Evolutionary conservation across 2,888 invertebrate species (phyloP).

Genomic region (Rotaria sp.): DNA sequence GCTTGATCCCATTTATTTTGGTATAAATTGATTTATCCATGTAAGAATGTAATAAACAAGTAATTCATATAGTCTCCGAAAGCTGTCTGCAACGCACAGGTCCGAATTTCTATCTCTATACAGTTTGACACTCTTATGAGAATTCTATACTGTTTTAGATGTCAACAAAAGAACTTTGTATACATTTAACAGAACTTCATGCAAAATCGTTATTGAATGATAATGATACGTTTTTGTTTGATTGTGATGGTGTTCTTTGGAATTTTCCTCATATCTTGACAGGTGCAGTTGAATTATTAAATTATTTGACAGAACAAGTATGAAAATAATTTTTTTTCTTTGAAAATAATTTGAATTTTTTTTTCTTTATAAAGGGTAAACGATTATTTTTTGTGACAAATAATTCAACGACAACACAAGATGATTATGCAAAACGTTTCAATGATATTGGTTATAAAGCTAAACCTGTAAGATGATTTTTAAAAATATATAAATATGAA

Average conservation of each 20-base stretch:
- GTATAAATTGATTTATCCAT: too few relatives aligned
- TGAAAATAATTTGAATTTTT: too few relatives aligned
- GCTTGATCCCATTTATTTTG: too few relatives aligned
- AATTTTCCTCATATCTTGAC: constrained; percentile 65
- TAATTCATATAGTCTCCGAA: too few relatives aligned
- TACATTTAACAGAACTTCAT: background rate
- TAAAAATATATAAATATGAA: background rate
- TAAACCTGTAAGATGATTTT: constrained; percentile 45
- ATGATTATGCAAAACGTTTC: constrained; percentile 71
- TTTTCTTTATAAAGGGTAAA: constrained; percentile 61
- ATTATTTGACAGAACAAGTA: constrained; percentile 62
- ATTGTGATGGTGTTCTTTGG: constrained; percentile 81
- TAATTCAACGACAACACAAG: constrained; percentile 76
- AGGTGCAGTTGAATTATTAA: constrained; percentile 67
- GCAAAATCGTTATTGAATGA: constrained; percentile 59
- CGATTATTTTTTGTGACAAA: constrained; percentile 79
- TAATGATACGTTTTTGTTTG: constrained; percentile 73
- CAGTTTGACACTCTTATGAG: too few relatives aligned
- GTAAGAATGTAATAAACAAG: too few relatives aligned
- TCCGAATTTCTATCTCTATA: too few relatives aligned
- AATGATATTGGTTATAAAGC: constrained; percentile 67
- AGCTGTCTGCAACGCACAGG: too few relatives aligned
- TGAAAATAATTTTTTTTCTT: constrained; percentile 29
- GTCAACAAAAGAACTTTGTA: background rate
- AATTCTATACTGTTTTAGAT: background rate